A percentile compares a stretch with the other conserved stretches of the same genome.
Conservation (phyloP, 1,140 invertebrate species). For the Wiebesia pumilae region DNA sequence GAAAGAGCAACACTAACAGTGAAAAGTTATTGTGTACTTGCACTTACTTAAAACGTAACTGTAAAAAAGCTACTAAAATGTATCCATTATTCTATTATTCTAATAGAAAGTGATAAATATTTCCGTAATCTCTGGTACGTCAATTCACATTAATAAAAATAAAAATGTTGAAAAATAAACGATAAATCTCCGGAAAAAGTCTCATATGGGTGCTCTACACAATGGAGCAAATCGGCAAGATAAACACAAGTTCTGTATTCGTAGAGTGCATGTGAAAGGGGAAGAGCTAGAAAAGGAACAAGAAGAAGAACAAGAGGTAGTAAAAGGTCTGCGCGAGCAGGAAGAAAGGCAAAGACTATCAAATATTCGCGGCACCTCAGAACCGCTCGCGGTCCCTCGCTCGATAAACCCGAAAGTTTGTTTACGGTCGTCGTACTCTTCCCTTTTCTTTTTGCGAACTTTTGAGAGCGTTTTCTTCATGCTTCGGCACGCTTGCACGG, state of each 20-base stretch:
- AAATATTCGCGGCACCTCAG: constrained; percentile 69
- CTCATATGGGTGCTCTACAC: background rate
- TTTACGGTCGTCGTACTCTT: constrained; percentile 61
- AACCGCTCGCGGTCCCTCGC: constrained; percentile 53
- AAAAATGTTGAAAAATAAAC: constrained; percentile 29
- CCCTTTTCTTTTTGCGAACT: constrained; percentile 31
- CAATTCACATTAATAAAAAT: constrained; percentile 1
- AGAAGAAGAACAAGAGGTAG: constrained; percentile 28
- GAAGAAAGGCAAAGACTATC: constrained; percentile 60
- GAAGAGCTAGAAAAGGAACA: constrained; percentile 36
- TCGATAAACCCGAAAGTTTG: constrained; percentile 70
- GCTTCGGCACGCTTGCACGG: background rate
- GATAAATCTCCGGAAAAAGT: constrained; percentile 36
- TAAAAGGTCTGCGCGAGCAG: constrained; percentile 6
- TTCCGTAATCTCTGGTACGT: background rate
- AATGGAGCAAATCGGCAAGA: constrained; percentile 49
- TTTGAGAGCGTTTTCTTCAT: constrained; percentile 35
- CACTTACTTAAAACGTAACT: no score
- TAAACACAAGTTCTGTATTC: constrained; percentile 25
- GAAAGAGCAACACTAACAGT: no score
- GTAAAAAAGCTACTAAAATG: background rate
- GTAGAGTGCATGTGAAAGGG: constrained; percentile 30
- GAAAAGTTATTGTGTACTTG: no score
- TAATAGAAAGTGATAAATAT: background rate
- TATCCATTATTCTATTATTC: background rate